These are phyloP conservation scores for Gasterosteus nipponicus DNA, from an alignment of 2,113 vertebrate genomes.

Conservation along the genomic window DNA sequence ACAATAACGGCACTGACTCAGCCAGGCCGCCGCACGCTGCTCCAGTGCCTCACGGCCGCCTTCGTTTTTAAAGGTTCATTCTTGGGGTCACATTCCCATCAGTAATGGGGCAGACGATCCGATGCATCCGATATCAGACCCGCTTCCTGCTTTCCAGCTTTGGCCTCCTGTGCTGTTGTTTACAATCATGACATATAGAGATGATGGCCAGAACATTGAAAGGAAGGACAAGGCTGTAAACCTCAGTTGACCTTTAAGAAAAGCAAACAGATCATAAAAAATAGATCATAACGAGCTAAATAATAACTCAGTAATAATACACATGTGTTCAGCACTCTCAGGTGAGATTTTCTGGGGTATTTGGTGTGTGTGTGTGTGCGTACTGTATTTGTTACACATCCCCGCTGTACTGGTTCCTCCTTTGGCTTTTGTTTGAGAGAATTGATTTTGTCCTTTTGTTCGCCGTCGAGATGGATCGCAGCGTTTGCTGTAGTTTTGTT, in stretches of 20 bases:
- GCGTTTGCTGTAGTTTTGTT: conserved; percentile 61
- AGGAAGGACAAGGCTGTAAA: too few relatives aligned
- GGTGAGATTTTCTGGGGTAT: background rate
- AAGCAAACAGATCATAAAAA: too few relatives aligned
- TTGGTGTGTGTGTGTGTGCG: background rate
- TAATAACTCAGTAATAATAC: background rate
- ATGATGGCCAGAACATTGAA: too few relatives aligned
- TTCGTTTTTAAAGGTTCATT: background rate
- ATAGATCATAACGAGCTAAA: background rate
- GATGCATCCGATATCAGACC: too few relatives aligned
- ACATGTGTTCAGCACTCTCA: background rate
- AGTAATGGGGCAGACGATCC: background rate
- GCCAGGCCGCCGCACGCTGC: background rate
- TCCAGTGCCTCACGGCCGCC: background rate
- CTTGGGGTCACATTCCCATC: background rate
- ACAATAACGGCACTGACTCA: background rate
- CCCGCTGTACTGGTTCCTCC: conserved; percentile 38
- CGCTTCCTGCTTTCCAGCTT: too few relatives aligned
- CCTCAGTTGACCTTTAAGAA: too few relatives aligned
- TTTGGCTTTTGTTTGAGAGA: conserved; percentile 65
- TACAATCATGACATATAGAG: too few relatives aligned
- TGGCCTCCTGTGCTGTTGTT: too few relatives aligned
- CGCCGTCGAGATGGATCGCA: conserved; percentile 63
- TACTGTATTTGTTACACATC: conserved; percentile 14
- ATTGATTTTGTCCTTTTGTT: conserved; percentile 77